A percentile compares a stretch with the other conserved stretches of the same genome.
Conservation (phyloP, 2,888 invertebrate genomes). For the Callyntrura sp. region DNA sequence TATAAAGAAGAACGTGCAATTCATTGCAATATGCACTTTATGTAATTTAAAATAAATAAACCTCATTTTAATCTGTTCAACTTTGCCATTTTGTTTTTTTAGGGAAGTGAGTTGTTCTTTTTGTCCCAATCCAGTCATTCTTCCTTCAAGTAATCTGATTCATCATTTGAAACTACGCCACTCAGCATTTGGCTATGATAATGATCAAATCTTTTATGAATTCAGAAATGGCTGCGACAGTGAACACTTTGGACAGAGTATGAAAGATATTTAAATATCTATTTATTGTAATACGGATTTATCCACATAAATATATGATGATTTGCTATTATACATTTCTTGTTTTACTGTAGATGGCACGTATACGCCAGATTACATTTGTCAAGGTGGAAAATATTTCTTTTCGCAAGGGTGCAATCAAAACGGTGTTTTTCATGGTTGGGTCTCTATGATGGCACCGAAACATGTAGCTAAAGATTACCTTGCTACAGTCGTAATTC, state of each 20-base stretch:
- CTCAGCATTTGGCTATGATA: constrained; percentile 78
- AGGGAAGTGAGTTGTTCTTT: constrained; percentile 79
- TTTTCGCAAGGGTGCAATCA: constrained; percentile 79
- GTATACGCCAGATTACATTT: constrained; percentile 79
- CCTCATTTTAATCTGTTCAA: too few species aligned
- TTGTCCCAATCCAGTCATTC: constrained; percentile 77
- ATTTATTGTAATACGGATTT: neutral
- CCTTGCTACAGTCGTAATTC: constrained; percentile 73
- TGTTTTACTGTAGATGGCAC: constrained; percentile 71
- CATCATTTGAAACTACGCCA: constrained; percentile 77
- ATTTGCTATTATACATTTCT: neutral
- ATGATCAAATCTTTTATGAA: constrained; percentile 79
- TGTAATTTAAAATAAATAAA: too few species aligned
- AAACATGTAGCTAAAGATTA: constrained; percentile 77
- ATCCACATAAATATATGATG: neutral
- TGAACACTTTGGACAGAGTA: constrained; percentile 80
- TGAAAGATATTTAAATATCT: neutral
- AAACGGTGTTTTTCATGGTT: constrained; percentile 78
- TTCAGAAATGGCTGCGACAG: constrained; percentile 79
- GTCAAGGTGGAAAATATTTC: constrained; percentile 77
- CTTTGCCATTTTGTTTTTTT: too few species aligned
- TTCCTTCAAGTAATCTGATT: constrained; percentile 67
- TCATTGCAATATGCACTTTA: too few species aligned
- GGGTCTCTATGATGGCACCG: constrained; percentile 78
- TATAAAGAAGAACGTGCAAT: too few species aligned